Conservation (phyloP, 2,888 invertebrate species). For the Coecobrya sp. region DNA sequence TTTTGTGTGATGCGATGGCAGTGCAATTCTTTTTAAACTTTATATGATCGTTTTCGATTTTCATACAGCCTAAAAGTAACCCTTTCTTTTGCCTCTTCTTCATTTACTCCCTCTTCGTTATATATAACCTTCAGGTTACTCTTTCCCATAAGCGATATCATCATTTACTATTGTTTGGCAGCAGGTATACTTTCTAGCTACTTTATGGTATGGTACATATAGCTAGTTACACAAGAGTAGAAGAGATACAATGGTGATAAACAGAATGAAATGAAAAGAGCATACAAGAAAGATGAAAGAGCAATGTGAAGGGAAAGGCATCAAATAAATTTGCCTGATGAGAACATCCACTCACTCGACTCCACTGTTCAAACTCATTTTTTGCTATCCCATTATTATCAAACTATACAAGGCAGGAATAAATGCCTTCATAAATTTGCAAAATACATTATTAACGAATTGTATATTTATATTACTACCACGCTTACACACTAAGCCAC, state of each 20-base stretch:
- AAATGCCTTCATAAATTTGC: conserved; percentile 58
- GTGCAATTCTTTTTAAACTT: conserved; percentile 24
- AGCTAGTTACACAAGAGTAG: neutral
- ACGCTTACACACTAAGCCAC: conserved; percentile 25
- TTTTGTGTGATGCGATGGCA: neutral
- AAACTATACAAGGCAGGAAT: conserved; percentile 55
- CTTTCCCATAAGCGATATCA: conserved; percentile 11
- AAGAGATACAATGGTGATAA: neutral
- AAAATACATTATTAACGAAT: conserved; percentile 48
- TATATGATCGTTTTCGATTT: neutral
- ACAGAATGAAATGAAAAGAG: conserved; percentile 31
- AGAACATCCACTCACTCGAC: conserved; percentile 38
- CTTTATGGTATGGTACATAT: neutral
- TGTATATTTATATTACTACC: conserved; percentile 41
- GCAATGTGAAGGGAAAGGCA: conserved; percentile 47
- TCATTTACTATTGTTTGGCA: neutral
- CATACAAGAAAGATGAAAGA: conserved; percentile 23
- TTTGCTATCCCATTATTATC: conserved; percentile 56
- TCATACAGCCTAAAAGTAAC: neutral
- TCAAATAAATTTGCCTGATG: conserved; percentile 62
- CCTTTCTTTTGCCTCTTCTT: neutral
- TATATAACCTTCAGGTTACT: neutral
- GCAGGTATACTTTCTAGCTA: too few species aligned
- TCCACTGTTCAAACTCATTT: conserved; percentile 43
- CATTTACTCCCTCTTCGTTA: neutral